These are phyloP conservation scores for Pipistrellus pygmaeus DNA, from an alignment of 2,797 vertebrate genomes.

Conservation along the genomic window DNA sequence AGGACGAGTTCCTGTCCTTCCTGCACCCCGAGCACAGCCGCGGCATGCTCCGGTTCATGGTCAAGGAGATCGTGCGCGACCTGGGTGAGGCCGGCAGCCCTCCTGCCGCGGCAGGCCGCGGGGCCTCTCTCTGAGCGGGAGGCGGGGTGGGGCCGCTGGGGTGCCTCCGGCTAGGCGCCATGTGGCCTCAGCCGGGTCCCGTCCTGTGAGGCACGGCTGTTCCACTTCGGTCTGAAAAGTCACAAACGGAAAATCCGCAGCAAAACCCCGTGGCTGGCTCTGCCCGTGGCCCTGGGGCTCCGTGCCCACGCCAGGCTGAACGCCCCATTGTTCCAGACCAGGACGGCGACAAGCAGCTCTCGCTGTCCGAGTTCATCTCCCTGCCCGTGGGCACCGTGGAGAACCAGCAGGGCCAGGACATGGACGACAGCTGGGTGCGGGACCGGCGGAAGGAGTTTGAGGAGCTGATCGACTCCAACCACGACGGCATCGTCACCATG, in stretches of 20 bases:
- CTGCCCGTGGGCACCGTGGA: slow-evolving; percentile 96
- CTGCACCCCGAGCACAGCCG: slow-evolving; percentile 97
- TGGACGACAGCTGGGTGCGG: slow-evolving; percentile 96
- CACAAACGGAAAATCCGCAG: not conserved
- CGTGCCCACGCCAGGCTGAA: not conserved
- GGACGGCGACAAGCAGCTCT: slow-evolving; percentile 94
- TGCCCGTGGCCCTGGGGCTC: not conserved
- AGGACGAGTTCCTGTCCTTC: slow-evolving; percentile 97
- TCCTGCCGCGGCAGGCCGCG: not conserved
- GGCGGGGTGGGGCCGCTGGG: not conserved
- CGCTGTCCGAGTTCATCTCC: slow-evolving; percentile 96
- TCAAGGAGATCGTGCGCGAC: slow-evolving; percentile 96
- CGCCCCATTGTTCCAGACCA: slow-evolving; percentile 89
- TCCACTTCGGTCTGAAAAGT: not conserved
- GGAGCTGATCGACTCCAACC: slow-evolving; percentile 95
- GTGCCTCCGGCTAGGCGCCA: not conserved
- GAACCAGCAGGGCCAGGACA: slow-evolving; percentile 96
- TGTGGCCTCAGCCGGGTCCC: not conserved
- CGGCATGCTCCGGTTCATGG: slow-evolving; percentile 98
- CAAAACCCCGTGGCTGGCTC: not conserved
- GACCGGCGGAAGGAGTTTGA: slow-evolving; percentile 97
- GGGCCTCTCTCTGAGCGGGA: not conserved
- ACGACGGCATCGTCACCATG: slow-evolving; percentile 94
- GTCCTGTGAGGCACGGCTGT: not conserved
- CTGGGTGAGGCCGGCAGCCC: slow-evolving; percentile 88